These are phyloP conservation scores for Drosophila putrida DNA, from an alignment of 2,888 invertebrate genomes.

Conservation along the genomic window DNA sequence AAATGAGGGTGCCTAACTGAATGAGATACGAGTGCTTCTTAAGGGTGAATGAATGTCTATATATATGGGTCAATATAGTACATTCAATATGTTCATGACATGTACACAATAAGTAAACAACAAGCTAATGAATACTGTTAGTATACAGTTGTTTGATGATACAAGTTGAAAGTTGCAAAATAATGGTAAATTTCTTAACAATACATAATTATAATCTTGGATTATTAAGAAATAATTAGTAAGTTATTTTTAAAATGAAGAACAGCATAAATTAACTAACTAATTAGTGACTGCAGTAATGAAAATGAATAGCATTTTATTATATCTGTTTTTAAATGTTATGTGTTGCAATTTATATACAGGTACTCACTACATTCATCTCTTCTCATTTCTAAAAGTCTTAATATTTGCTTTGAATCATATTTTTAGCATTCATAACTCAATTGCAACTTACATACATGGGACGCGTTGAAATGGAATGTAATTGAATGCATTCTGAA, in stretches of 20 bases:
- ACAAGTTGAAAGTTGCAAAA: too few species aligned
- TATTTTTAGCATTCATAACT: slow-evolving; percentile 5
- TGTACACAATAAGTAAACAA: slow-evolving; percentile 3
- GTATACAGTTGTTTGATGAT: too few species aligned
- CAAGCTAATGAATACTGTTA: neutral
- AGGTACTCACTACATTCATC: neutral
- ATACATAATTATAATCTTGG: too few species aligned
- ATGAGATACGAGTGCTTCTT: slow-evolving; percentile 12
- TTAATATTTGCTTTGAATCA: slow-evolving; percentile 1
- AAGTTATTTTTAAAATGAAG: neutral
- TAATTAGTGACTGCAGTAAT: neutral
- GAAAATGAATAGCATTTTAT: too few species aligned
- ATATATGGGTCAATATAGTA: slow-evolving; percentile 12
- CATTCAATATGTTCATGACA: slow-evolving; percentile 6
- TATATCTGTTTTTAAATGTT: neutral
- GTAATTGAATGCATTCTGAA: slow-evolving; percentile 38
- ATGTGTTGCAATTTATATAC: neutral
- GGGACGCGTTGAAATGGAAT: slow-evolving; percentile 9
- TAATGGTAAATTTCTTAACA: too few species aligned
- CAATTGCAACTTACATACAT: slow-evolving; percentile 11
- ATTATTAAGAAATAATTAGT: neutral
- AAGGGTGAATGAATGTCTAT: slow-evolving; percentile 1
- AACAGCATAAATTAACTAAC: neutral
- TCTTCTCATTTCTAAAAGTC: neutral
- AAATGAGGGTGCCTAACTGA: slow-evolving; percentile 15